Evolutionary conservation across 2,113 vertebrate species (phyloP).

Genomic region (Nicator chloris): DNA sequence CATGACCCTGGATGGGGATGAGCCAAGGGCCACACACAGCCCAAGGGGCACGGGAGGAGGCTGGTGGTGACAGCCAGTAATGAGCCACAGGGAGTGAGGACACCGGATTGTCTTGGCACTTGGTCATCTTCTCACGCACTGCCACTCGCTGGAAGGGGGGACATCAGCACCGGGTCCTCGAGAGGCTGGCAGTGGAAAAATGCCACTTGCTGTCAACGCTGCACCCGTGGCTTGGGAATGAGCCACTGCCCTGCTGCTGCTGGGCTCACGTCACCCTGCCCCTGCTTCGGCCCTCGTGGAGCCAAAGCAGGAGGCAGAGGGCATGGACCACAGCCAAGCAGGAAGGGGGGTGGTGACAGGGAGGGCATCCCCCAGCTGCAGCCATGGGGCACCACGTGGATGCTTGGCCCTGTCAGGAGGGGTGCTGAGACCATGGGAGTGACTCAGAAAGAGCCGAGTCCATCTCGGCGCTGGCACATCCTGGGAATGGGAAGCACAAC

Average conservation of each 20-base stretch:
- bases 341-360: neutral
- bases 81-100: neutral
- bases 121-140: neutral
- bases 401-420: rapidly evolving
- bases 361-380: neutral
- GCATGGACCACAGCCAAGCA: neutral
- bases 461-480: neutral
- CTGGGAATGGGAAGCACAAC: neutral
- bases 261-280: neutral
- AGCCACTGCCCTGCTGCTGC: neutral
- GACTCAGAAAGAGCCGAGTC: neutral
- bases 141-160: neutral
- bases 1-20: rapidly evolving
- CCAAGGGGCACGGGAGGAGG: rapidly evolving
- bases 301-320: neutral
- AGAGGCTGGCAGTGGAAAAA: neutral
- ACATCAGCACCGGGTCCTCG: rapidly evolving
- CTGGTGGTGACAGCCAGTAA: rapidly evolving
- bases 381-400: rapidly evolving
- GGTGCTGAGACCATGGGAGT: neutral
- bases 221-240: neutral
- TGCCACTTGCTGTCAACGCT: neutral
- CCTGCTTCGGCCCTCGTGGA: rapidly evolving
- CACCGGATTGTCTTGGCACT: conserved; percentile 1
- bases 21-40: rapidly evolving